A percentile compares a stretch with the other conserved stretches of the same genome.
phyloP scores from a whole-genome alignment of 2,888 invertebrate genomes.

The Vanessa cardui region DNA sequence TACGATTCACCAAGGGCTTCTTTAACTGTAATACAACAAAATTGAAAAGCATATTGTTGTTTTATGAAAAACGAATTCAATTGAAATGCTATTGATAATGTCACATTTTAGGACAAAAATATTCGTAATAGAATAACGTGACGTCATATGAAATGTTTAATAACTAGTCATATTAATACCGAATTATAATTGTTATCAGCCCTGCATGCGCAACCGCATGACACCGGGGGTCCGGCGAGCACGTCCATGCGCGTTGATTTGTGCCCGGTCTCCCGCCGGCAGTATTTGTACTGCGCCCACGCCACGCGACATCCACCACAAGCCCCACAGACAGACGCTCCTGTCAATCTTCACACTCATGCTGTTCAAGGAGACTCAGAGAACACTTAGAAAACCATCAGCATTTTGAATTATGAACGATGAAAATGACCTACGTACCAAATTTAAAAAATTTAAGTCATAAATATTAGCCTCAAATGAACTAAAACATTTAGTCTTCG shows the following conservation, averaged over 20 bases:
- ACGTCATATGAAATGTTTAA: not conserved
- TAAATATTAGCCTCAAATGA: too few relatives aligned
- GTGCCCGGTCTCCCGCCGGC: constrained; percentile 78
- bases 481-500: too few relatives aligned
- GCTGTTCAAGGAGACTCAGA: constrained; percentile 22
- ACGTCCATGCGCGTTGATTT: constrained; percentile 74
- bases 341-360: constrained; percentile 43
- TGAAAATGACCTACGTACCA: too few relatives aligned
- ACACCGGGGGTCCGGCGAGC: constrained; percentile 65
- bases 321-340: constrained; percentile 37
- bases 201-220: constrained; percentile 54
- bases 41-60: too few relatives aligned
- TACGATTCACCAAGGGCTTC: too few relatives aligned
- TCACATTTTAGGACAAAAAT: too few relatives aligned
- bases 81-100: too few relatives aligned
- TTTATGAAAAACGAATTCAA: too few relatives aligned
- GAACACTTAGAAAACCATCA: not conserved
- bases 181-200: constrained; percentile 1
- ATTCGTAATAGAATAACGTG: too few relatives aligned
- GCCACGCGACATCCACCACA: constrained; percentile 49
- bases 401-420: not conserved
- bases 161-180: not conserved
- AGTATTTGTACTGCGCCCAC: constrained; percentile 69
- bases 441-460: too few relatives aligned
- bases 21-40: too few relatives aligned